phyloP scores from a whole-genome alignment of 2,888 invertebrate species.

The Cephus spinipes region DNA sequence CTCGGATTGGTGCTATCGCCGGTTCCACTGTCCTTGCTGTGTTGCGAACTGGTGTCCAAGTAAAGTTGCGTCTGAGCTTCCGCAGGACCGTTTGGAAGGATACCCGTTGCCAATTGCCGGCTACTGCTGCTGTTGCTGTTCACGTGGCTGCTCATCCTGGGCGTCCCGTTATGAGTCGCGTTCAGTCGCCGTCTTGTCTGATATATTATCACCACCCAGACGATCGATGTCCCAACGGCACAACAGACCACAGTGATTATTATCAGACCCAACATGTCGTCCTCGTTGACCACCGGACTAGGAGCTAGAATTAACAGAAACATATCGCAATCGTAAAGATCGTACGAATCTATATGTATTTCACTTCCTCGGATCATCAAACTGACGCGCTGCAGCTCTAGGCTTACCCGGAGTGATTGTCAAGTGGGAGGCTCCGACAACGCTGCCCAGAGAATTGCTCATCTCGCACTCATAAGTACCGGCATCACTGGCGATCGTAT shows the following conservation, averaged over 20 bases:
- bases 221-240: slow-evolving; percentile 89
- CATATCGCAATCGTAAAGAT: neutral
- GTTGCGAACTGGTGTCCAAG: slow-evolving; percentile 79
- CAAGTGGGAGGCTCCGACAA: slow-evolving; percentile 78
- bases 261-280: slow-evolving; percentile 87
- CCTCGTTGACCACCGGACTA: slow-evolving; percentile 73
- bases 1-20: slow-evolving; percentile 83
- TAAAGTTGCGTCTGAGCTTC: slow-evolving; percentile 63
- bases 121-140: slow-evolving; percentile 59
- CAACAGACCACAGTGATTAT: slow-evolving; percentile 92
- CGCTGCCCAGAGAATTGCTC: slow-evolving; percentile 85
- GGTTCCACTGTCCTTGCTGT: slow-evolving; percentile 85
- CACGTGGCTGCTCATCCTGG: slow-evolving; percentile 64
- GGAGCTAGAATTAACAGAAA: slow-evolving; percentile 57
- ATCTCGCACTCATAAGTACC: slow-evolving; percentile 93
- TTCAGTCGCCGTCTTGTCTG: slow-evolving; percentile 80
- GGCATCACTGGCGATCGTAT: slow-evolving; percentile 81
- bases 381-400: neutral
- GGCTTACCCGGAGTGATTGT: slow-evolving; percentile 74
- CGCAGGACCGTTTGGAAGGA: slow-evolving; percentile 65
- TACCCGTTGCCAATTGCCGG: slow-evolving; percentile 63
- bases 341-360: neutral
- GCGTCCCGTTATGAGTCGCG: slow-evolving; percentile 64
- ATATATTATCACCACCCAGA: slow-evolving; percentile 93
- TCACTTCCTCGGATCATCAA: neutral